Evolutionary conservation across 2,797 vertebrate species (phyloP), one percentile per base, ranked within the genome.

Genomic region (Triplophysa yarkandensis): DNA sequence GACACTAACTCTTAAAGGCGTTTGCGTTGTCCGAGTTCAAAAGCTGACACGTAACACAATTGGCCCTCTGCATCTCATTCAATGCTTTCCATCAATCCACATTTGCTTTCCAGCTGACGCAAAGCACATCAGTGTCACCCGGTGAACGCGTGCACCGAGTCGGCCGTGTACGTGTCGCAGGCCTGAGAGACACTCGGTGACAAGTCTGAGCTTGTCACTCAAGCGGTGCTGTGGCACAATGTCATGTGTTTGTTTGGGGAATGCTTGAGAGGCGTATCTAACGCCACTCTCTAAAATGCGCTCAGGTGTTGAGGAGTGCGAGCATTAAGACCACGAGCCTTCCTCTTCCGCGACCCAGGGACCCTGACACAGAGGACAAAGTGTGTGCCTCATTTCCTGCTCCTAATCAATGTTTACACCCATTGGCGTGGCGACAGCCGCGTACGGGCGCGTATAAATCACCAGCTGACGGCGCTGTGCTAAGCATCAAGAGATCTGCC

Each of bases 201-300:
- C 77, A 78, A 75, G 81, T 81, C 77, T 77, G 74, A 79, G 73
- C 74, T 74, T 83, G 83, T 82, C 83, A 79, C 62, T 83, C 80
- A 85, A 74, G 61, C 79, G 74, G 68, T 61, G 16, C 61, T 50
- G 66, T 76, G 71, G 81, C 78, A 74, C 74, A 77, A 76, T 81
- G 81, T 80, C 74, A 76, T 78, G 78, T 81, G 76, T 77, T 74
- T 81, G 76, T 83, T 83, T 84, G 75, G 81, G 74, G 77, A 86
- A 84, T 62, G 79, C 71, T 79, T 83, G 78, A 82, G 77, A 84
- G 78, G 90, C 84, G 85, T 89, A 85, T 90, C 90, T 90, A 92
- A 92, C 89, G 83, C 88, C 88, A 89, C 88, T 87, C 90, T 92
- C 89, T 91, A 89, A 89, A 91, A 88, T 86, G 89, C 90, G 86